These are phyloP conservation scores for Malthinus flaveolus DNA, from an alignment of 2,888 invertebrate genomes.

Conservation along the genomic window DNA sequence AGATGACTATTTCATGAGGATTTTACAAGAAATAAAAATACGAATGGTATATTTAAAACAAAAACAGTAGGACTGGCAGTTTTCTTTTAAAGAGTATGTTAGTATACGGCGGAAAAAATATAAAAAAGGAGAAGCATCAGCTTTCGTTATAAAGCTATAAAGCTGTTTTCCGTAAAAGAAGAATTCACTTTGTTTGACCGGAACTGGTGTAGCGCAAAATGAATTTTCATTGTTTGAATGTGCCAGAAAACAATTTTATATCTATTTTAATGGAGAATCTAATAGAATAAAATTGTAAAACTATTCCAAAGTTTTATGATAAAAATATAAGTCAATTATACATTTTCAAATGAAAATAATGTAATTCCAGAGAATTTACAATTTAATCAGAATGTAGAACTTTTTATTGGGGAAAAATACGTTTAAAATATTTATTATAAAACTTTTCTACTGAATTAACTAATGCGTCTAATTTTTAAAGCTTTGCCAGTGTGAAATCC, in stretches of 20 bases:
- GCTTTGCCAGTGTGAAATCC: too few relatives aligned
- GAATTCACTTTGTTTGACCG: constrained; percentile 15
- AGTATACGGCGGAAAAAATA: neutral
- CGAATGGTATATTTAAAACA: constrained; percentile 1
- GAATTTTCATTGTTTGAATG: constrained; percentile 4
- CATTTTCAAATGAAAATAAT: neutral
- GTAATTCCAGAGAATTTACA: neutral
- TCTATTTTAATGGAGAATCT: neutral
- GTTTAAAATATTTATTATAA: too few relatives aligned
- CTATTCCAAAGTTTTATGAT: neutral
- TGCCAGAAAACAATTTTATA: neutral
- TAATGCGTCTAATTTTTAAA: too few relatives aligned
- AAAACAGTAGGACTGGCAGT: constrained; percentile 2
- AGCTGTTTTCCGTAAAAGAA: constrained; percentile 14
- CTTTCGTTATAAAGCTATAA: constrained; percentile 5
- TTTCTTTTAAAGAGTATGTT: constrained; percentile 1
- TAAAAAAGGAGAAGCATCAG: constrained; percentile 8
- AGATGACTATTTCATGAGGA: too few relatives aligned
- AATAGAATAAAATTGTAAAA: neutral
- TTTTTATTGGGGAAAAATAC: neutral
- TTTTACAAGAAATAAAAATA: too few relatives aligned
- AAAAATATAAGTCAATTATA: neutral
- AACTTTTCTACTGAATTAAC: too few relatives aligned
- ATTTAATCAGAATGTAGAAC: neutral
- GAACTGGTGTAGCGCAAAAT: constrained; percentile 11